These are phyloP conservation scores for Norana najaformis DNA, from an alignment of 2,888 invertebrate species.

Conservation along the genomic window DNA sequence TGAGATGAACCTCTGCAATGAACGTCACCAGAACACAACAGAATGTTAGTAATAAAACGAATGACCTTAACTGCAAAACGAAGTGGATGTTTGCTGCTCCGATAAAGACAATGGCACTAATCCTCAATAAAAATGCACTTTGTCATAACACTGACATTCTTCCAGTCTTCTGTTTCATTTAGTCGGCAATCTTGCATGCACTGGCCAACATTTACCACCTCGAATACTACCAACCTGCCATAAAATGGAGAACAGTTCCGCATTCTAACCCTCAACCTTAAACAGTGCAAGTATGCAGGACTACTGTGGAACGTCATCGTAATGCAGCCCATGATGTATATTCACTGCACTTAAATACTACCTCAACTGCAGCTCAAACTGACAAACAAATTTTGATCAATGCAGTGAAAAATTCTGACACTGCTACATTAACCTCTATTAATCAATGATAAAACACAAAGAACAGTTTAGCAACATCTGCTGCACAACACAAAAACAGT, in stretches of 20 bases:
- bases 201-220: no score
- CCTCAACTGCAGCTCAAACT: background rate
- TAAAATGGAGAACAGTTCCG: background rate
- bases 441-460: constrained; percentile 2
- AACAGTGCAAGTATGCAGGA: background rate
- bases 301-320: background rate
- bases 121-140: background rate
- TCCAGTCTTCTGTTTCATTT: background rate
- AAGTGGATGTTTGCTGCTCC: background rate
- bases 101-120: background rate
- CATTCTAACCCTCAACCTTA: background rate
- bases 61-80: background rate
- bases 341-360: background rate
- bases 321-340: background rate
- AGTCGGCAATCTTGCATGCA: background rate
- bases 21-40: background rate
- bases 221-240: no score
- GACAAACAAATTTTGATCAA: background rate
- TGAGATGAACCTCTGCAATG: background rate
- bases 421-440: background rate
- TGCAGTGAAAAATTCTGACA: background rate
- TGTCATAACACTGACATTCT: background rate
- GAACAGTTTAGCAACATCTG: background rate
- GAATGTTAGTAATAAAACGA: background rate
- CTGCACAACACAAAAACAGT: background rate